Conservation (phyloP, 2,113 vertebrate species). For the Suricata suricatta region DNA sequence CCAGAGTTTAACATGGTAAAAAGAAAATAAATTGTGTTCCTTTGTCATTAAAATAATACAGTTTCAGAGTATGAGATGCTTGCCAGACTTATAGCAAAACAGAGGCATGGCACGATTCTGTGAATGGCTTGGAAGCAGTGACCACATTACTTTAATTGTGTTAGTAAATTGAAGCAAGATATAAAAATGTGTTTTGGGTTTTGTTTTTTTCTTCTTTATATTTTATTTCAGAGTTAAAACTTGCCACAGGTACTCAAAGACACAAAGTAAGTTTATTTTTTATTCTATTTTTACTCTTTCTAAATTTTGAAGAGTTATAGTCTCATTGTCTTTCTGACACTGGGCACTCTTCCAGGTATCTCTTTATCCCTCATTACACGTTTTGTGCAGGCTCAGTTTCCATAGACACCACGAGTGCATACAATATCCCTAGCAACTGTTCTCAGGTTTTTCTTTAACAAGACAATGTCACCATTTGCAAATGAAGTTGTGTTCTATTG, state of each 20-base stretch:
- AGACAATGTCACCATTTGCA: slow-evolving; percentile 53
- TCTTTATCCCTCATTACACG: slow-evolving; percentile 9
- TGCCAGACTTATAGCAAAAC: background rate
- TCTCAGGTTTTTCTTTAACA: slow-evolving; percentile 49
- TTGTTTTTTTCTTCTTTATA: background rate
- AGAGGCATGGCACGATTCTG: accelerated
- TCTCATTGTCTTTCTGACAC: slow-evolving; percentile 53
- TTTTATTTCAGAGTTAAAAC: background rate
- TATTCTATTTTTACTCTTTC: background rate
- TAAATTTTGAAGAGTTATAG: slow-evolving; percentile 23
- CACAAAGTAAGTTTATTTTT: background rate
- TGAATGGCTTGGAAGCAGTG: background rate
- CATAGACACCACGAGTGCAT: slow-evolving; percentile 65
- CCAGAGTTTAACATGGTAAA: slow-evolving; percentile 25
- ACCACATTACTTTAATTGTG: background rate
- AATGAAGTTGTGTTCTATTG: slow-evolving; percentile 46
- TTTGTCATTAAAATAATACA: slow-evolving; percentile 23
- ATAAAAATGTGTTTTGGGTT: background rate
- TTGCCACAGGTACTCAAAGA: background rate
- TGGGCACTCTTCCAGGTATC: slow-evolving; percentile 39
- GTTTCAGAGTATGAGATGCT: background rate
- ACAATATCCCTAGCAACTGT: slow-evolving; percentile 70
- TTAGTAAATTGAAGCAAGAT: background rate
- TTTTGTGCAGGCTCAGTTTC: slow-evolving; percentile 67
- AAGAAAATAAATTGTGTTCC: slow-evolving; percentile 7